Base-by-base conservation (phyloP, 2,113 vertebrate species). In the Hyaena hyaena region DNA sequence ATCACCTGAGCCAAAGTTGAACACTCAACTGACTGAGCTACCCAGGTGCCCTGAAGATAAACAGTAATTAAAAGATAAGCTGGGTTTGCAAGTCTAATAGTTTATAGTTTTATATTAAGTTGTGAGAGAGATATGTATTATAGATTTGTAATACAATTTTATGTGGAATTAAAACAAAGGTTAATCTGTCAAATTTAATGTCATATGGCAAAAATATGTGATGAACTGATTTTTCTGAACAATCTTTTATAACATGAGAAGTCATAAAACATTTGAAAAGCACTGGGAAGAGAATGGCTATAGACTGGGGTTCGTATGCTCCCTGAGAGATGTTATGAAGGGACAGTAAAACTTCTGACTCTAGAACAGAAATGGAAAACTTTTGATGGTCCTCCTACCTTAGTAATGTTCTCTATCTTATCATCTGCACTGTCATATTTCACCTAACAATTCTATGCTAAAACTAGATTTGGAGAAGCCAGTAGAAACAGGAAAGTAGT, bases 121-220 rank as follows among this genome's bases (percentile, higher is more conserved):
- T 95, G 23, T 92, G n/a, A 90, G n/a, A 88, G 8, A 86, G 24
- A 74, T 24, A 71, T 85, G 15, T 79, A 7, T 93, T 77, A 66
- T 33, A 55, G 39, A 68, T 83, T 88, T 68, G 11, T 24, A 65
- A 79, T 79, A 87, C 15, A 93, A 31, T 79, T 31, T 80, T 80
- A 65, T 53, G 35, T 74, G 53, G 15, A 86, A 95, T 74, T 82
- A 83, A 93, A 83, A 21, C 19, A 93, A 89, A 96, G 79, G 55
- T 79, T 88, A 74, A 93, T 97, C 65, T 77, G n/a, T 90, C 84
- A 94, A 89, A 83, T 95, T 76, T 82, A 90, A 55, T 92, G 35
- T 69, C 31, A 71, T 19, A 80, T 10, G 19, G 31, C 61, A 90
- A 86, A 96, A 95, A 89, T 21, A 33, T 66, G 7, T 53, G 16